Evolutionary conservation across 2,888 invertebrate species (phyloP), one percentile per base, ranked within the genome.

Genomic region (Eulithis prunata): DNA sequence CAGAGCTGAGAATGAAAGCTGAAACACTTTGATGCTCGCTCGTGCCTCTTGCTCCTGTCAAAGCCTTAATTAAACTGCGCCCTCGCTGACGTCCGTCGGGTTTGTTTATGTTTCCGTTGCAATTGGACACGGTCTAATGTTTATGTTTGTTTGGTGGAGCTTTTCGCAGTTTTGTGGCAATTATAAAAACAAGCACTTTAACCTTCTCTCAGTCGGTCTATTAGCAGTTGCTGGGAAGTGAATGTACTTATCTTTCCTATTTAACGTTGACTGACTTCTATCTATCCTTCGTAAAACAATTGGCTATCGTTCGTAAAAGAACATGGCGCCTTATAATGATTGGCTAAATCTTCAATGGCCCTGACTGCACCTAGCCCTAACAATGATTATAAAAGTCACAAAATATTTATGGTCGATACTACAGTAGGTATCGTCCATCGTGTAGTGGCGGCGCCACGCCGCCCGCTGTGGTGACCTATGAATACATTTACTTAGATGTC

Each of bases 401-500:
- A 67, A 63, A 60, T 46, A 14, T 59, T 66, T 62, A 66, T 41
- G 47, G 32, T 56, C 56, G 55, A 21, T 59, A 55, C 46, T 49
- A 53, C 38, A 54, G 55, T 54, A 38, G 32, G 14, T 57, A 49
- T 56, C 13, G 53, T 28, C 59, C 41, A 52, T 53, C 38, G 60
- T 56, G 52, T 38, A 36, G 47, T 54, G n/a, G 49, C 49, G 49
- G 11, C 49, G 49, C 13, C 13, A 49, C 49, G 13, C 47, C 13
- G 11, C 49, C 47, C 13, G 13, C 21, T 3, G 7, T 56, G 58
- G 65, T 72, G 78, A 78, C 78, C 77, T 76, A 78, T 78, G 80
- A 75, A 82, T 82, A 74, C 59, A 78, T 82, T 78, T 78, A 61
- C 68, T 57, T 66, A 41, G 36, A 54, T 52, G 56, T 61, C 36